Evolutionary conservation across 2,888 invertebrate species (phyloP).

Genomic region (Pteria penguin): DNA sequence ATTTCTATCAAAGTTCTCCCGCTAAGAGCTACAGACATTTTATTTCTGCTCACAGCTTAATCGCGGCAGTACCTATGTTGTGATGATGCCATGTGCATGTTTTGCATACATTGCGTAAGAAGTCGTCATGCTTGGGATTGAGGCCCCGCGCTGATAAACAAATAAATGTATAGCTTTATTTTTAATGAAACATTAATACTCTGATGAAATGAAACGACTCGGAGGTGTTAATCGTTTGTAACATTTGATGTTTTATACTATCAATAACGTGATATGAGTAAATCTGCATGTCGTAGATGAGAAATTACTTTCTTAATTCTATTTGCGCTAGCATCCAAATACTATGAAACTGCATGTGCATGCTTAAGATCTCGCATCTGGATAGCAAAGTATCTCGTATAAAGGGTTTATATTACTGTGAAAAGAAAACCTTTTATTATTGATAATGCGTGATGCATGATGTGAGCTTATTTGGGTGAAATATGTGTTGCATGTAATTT

Average conservation of each 20-base stretch:
- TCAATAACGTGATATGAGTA: background rate
- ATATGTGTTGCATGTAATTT: too few relatives aligned
- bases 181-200: background rate
- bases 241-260: background rate
- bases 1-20: slow-evolving; percentile 45
- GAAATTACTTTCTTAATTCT: too few relatives aligned
- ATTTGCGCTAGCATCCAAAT: too few relatives aligned
- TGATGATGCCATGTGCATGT: slow-evolving; percentile 1
- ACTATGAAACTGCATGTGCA: too few relatives aligned
- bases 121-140: background rate
- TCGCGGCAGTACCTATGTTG: background rate
- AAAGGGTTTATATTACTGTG: too few relatives aligned
- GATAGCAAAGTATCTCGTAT: too few relatives aligned
- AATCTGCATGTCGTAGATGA: background rate
- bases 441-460: too few relatives aligned
- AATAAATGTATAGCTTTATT: background rate
- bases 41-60: background rate
- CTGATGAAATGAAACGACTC: background rate
- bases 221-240: background rate
- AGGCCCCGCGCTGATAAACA: background rate
- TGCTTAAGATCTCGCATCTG: too few relatives aligned
- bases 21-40: slow-evolving; percentile 21
- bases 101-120: background rate
- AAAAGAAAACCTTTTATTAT: too few relatives aligned
- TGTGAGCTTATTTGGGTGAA: too few relatives aligned